Evolutionary conservation across 2,888 invertebrate genomes (phyloP).

Genomic region (Scaptomyza reducta): DNA sequence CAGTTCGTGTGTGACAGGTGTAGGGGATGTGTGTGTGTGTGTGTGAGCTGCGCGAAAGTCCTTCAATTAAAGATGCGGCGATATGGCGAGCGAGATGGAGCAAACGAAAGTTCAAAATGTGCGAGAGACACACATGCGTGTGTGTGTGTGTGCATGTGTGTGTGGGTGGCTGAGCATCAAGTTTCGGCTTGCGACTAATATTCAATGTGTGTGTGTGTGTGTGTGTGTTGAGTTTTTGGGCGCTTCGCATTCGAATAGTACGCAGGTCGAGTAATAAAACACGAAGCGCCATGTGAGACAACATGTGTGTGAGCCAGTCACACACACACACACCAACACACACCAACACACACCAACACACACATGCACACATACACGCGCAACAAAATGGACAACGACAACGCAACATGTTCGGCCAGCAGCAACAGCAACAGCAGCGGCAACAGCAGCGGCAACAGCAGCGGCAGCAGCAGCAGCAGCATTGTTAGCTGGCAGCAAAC

Average conservation of each 20-base stretch:
- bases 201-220: slow-evolving; percentile 37
- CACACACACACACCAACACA: slow-evolving; percentile 35
- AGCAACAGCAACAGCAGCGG: slow-evolving; percentile 27
- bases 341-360: slow-evolving; percentile 25
- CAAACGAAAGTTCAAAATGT: slow-evolving; percentile 79
- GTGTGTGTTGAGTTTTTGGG: slow-evolving; percentile 35
- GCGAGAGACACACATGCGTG: slow-evolving; percentile 51
- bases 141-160: slow-evolving; percentile 7
- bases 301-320: slow-evolving; percentile 54
- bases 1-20: slow-evolving; percentile 47
- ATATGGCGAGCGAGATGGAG: slow-evolving; percentile 72
- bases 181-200: slow-evolving; percentile 58
- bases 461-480: slow-evolving; percentile 20
- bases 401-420: slow-evolving; percentile 79
- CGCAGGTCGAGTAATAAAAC: slow-evolving; percentile 79
- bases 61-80: slow-evolving; percentile 78
- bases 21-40: slow-evolving; percentile 11
- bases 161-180: slow-evolving; percentile 27
- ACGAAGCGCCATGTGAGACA: slow-evolving; percentile 72
- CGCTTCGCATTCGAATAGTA: slow-evolving; percentile 69
- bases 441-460: slow-evolving; percentile 16
- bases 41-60: slow-evolving; percentile 75
- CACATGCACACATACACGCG: slow-evolving; percentile 39
- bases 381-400: slow-evolving; percentile 63
- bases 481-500: slow-evolving; percentile 7